Percentiles rank a stretch among this genome's conserved stretches.
Conservation (phyloP, 1,140 invertebrate genomes). For the Neodiprion pinetum region DNA sequence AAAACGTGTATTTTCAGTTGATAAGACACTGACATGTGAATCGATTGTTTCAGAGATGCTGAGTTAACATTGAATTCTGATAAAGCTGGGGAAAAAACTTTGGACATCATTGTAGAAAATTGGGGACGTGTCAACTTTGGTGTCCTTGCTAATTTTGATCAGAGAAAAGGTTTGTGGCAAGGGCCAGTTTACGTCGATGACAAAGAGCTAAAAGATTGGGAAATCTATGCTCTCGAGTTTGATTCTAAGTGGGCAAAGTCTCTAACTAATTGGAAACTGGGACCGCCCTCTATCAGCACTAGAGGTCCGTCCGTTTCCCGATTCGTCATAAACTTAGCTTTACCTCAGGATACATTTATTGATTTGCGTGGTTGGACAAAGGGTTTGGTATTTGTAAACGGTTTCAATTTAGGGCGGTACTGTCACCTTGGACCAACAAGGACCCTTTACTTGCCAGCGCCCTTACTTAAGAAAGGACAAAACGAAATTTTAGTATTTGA, state of each 20-base stretch:
- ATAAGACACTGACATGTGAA: neutral
- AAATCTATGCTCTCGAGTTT: constrained; percentile 64
- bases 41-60: constrained; percentile 20
- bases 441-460: constrained; percentile 67
- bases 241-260: constrained; percentile 52
- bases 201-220: constrained; percentile 55
- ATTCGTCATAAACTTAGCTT: constrained; percentile 39
- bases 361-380: constrained; percentile 60
- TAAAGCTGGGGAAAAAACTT: constrained; percentile 36
- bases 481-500: constrained; percentile 60
- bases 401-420: constrained; percentile 70
- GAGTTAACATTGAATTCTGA: constrained; percentile 14
- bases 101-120: constrained; percentile 70
- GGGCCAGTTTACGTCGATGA: constrained; percentile 59
- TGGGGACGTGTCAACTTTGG: constrained; percentile 67
- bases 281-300: neutral
- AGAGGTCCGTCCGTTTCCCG: constrained; percentile 45
- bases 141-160: constrained; percentile 50
- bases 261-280: constrained; percentile 31
- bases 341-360: constrained; percentile 50
- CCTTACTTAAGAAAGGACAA: constrained; percentile 60
- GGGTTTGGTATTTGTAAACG: constrained; percentile 72
- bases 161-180: constrained; percentile 63
- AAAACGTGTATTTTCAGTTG: neutral
- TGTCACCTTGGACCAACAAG: constrained; percentile 64